Percentiles rank a stretch among this genome's conserved stretches.
Conservation (phyloP, 2,888 invertebrate genomes). For the Campoletis raptor region DNA sequence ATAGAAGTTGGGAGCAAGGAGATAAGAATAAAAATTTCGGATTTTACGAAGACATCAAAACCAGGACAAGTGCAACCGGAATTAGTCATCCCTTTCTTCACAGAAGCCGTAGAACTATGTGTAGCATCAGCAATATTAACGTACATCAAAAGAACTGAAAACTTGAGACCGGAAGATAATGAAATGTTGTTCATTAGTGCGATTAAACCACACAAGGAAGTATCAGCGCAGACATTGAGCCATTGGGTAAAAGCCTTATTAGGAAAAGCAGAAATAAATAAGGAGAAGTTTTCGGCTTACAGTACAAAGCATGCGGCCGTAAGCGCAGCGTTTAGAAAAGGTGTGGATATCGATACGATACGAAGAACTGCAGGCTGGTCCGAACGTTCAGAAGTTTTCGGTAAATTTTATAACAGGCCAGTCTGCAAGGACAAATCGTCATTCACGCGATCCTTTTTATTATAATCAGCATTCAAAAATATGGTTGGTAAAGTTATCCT, state of each 20-base stretch:
- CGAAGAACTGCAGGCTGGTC: conserved; percentile 63
- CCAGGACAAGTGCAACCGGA: conserved; percentile 26
- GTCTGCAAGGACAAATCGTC: background rate
- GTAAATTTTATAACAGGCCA: conserved; percentile 43
- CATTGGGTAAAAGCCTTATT: conserved; percentile 69
- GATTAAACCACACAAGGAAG: conserved; percentile 55
- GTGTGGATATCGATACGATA: conserved; percentile 55
- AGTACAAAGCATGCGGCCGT: conserved; percentile 65
- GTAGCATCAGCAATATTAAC: conserved; percentile 23
- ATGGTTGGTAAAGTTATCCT: background rate
- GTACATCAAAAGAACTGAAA: conserved; percentile 46
- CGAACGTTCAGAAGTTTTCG: conserved; percentile 43
- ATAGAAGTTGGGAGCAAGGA: conserved; percentile 12
- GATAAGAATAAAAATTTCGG: conserved; percentile 31
- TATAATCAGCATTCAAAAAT: background rate
- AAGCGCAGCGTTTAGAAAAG: conserved; percentile 55
- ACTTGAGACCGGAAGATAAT: conserved; percentile 29
- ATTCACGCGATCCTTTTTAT: background rate
- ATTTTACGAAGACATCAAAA: conserved; percentile 25
- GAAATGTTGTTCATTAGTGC: conserved; percentile 59
- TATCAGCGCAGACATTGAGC: conserved; percentile 68
- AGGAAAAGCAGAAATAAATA: conserved; percentile 67
- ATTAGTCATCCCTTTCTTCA: conserved; percentile 23
- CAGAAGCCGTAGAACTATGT: conserved; percentile 15
- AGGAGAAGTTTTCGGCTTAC: conserved; percentile 63